A percentile compares a stretch with the other conserved stretches of the same genome.
phyloP scores from a whole-genome alignment of 2,888 invertebrate genomes.

The Colletes collaris region DNA sequence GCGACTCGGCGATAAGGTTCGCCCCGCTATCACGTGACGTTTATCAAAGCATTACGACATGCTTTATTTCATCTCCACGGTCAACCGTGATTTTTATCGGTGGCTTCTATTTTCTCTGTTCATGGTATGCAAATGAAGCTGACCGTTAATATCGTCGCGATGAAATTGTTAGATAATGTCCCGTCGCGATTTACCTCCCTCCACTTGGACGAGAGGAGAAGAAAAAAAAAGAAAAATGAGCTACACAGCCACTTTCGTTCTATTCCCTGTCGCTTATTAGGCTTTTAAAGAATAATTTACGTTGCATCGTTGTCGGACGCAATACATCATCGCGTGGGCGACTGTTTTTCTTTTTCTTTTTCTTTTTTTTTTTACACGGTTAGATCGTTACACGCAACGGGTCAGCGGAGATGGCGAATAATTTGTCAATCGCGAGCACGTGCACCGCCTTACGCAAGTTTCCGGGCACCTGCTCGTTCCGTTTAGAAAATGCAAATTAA shows the following conservation, averaged over 20 bases:
- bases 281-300: constrained; percentile 13
- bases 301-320: background rate
- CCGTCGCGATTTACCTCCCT: constrained; percentile 30
- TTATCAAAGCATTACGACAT: constrained; percentile 66
- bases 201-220: background rate
- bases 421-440: background rate
- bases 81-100: constrained; percentile 59
- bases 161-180: constrained; percentile 41
- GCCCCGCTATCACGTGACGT: constrained; percentile 61
- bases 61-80: constrained; percentile 62
- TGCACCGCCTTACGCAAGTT: background rate
- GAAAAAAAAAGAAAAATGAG: background rate
- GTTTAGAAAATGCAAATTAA: no score
- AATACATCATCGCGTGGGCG: constrained; percentile 2
- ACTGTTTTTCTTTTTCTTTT: background rate
- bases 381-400: constrained; percentile 2
- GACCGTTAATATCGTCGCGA: constrained; percentile 49
- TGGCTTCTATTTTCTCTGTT: constrained; percentile 11
- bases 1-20: constrained; percentile 42
- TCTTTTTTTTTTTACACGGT: background rate
- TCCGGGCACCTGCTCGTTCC: background rate
- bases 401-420: background rate
- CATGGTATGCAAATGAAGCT: constrained; percentile 54
- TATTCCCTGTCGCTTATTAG: constrained; percentile 4
- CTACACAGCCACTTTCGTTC: background rate